Conservation (phyloP, 1,140 invertebrate species). For the Drosophila bocqueti region DNA sequence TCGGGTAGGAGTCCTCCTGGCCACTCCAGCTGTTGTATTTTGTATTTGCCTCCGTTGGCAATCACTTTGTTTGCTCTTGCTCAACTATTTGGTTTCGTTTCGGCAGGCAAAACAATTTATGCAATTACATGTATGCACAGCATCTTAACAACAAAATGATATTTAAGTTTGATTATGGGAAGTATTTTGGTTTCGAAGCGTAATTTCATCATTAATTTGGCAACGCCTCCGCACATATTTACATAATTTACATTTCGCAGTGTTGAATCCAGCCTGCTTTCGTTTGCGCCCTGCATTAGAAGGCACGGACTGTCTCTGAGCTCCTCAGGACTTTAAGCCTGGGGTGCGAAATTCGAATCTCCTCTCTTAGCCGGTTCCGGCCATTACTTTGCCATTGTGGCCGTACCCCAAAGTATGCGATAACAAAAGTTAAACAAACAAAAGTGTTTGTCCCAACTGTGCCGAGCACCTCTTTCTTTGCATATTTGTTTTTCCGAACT, state of each 20-base stretch:
- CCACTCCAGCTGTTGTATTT: constrained; percentile 18
- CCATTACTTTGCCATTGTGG: constrained; percentile 59
- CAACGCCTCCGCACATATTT: not conserved
- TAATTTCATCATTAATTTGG: not conserved
- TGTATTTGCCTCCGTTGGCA: constrained; percentile 8
- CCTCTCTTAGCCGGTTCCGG: constrained; percentile 16
- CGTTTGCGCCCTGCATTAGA: constrained; percentile 12
- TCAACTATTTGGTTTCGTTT: constrained; percentile 10
- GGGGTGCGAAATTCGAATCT: not conserved
- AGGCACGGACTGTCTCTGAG: not conserved
- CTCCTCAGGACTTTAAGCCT: not conserved
- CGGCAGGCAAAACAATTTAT: constrained; percentile 16
- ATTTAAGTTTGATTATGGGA: constrained; percentile 6
- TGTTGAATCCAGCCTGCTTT: not conserved
- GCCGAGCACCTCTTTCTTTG: constrained; percentile 77
- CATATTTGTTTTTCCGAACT: constrained; percentile 78
- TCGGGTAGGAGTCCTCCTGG: not conserved
- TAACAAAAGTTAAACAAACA: constrained; percentile 79
- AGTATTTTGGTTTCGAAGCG: not conserved
- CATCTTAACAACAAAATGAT: constrained; percentile 13
- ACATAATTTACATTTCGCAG: not conserved
- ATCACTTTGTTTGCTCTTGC: constrained; percentile 20
- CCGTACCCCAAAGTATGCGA: constrained; percentile 40
- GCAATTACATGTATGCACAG: constrained; percentile 10
- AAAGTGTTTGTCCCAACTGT: constrained; percentile 61